phyloP scores from a whole-genome alignment of 2,113 vertebrate genomes.

The Otolemur garnettii region DNA sequence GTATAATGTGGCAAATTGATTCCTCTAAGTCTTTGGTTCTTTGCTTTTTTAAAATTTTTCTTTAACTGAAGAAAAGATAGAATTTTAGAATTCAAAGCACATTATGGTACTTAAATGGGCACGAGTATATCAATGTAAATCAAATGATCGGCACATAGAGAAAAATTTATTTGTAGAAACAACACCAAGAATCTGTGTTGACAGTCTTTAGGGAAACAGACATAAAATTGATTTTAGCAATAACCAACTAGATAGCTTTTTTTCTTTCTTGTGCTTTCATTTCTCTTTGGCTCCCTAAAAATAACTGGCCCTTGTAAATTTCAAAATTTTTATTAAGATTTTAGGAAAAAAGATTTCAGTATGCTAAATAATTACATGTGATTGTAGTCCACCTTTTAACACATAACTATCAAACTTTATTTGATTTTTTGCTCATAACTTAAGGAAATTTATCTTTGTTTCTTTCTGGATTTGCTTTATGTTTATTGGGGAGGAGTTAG shows the following conservation, averaged over 20 bases:
- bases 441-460: not conserved
- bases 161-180: not conserved
- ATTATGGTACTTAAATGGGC: not conserved
- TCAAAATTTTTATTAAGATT: not conserved
- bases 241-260: not conserved
- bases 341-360: not conserved
- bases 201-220: not conserved
- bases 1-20: not conserved
- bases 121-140: not conserved
- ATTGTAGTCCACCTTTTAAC: not conserved
- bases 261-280: not conserved
- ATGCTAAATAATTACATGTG: not conserved
- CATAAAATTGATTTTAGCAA: not conserved
- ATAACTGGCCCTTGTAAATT: not conserved
- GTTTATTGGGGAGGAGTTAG: not conserved
- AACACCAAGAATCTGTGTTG: not conserved
- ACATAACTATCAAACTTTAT: slow-evolving; percentile 4
- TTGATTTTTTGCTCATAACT: not conserved
- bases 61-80: slow-evolving; percentile 6
- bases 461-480: not conserved
- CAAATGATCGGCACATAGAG: not conserved
- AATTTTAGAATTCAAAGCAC: not conserved
- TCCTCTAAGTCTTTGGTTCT: not conserved
- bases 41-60: not conserved
- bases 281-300: not conserved